Percentiles rank a stretch among this genome's conserved stretches.
Evolutionary conservation across 2,113 vertebrate species (phyloP).

Genomic region (Tinamus guttatus): DNA sequence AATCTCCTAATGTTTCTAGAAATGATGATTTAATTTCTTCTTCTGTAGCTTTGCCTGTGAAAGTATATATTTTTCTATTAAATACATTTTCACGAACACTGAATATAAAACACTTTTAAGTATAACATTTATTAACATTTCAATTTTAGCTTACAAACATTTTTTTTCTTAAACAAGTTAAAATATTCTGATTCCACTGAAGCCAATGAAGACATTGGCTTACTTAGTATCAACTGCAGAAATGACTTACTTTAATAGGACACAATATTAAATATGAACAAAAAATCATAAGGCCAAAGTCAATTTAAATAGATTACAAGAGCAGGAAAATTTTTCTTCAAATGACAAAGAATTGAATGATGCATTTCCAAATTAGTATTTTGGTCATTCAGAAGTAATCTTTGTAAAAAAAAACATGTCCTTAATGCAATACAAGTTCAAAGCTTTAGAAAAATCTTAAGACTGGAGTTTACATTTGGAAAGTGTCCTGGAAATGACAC

Average conservation of each 20-base stretch:
- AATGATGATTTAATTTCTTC: slow-evolving; percentile 79
- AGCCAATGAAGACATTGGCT: not conserved
- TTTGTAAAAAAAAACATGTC: not conserved
- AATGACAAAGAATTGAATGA: not conserved
- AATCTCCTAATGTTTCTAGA: slow-evolving; percentile 77
- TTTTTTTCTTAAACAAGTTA: not conserved
- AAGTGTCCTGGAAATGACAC: not conserved
- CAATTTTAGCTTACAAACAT: not conserved
- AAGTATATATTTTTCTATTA: slow-evolving; percentile 34
- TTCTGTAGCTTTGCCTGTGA: slow-evolving; percentile 77
- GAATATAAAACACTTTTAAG: not conserved
- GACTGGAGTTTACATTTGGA: not conserved
- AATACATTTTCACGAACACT: not conserved
- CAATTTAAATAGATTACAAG: not conserved
- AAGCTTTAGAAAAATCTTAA: not conserved
- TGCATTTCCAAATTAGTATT: not conserved
- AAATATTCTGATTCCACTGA: not conserved
- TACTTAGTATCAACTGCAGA: not conserved
- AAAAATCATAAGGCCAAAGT: not conserved
- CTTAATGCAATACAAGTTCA: not conserved
- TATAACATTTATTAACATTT: too few species aligned
- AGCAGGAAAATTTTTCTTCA: not conserved
- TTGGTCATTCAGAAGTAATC: not conserved
- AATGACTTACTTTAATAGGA: not conserved
- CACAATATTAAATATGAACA: not conserved